phyloP scores from a whole-genome alignment of 2,888 invertebrate species.

The Merodon equestris region DNA sequence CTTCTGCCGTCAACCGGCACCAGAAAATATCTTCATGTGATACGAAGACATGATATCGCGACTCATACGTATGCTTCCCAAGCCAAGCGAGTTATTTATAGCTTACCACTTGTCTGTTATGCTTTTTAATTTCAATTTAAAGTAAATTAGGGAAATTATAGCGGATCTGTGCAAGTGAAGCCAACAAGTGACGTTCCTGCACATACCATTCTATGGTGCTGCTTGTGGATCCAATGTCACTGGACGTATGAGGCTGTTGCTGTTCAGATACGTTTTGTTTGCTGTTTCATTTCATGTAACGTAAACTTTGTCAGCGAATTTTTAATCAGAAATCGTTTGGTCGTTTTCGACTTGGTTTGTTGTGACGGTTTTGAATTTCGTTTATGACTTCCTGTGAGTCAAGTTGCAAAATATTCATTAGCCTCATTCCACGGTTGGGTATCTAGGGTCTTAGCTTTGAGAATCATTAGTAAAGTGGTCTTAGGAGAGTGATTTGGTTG shows the following conservation, averaged over 20 bases:
- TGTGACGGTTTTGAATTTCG: constrained; percentile 9
- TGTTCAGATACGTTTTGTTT: constrained; percentile 5
- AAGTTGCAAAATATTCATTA: constrained; percentile 18
- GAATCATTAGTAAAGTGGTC: too few relatives aligned
- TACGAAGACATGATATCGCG: neutral
- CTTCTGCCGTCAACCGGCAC: constrained; percentile 28
- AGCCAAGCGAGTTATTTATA: constrained; percentile 32
- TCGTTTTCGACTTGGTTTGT: constrained; percentile 2
- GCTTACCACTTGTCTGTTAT: neutral
- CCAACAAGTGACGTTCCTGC: constrained; percentile 23
- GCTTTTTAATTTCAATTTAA: constrained; percentile 9
- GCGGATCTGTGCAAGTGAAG: constrained; percentile 6
- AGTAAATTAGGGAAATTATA: neutral
- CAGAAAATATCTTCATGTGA: constrained; percentile 1
- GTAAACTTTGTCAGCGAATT: constrained; percentile 53
- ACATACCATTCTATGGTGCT: too few relatives aligned
- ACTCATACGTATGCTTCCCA: too few relatives aligned
- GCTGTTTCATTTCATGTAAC: constrained; percentile 19
- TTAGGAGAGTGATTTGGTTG: too few relatives aligned
- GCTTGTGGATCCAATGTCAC: neutral
- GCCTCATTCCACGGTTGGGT: too few relatives aligned
- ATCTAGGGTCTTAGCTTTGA: too few relatives aligned
- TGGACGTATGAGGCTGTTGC: neutral
- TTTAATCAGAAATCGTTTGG: constrained; percentile 26
- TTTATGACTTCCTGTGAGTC: constrained; percentile 43